Percentiles rank a stretch among this genome's conserved stretches.
Conservation (phyloP, 2,888 invertebrate species). For the Nomada flava region DNA sequence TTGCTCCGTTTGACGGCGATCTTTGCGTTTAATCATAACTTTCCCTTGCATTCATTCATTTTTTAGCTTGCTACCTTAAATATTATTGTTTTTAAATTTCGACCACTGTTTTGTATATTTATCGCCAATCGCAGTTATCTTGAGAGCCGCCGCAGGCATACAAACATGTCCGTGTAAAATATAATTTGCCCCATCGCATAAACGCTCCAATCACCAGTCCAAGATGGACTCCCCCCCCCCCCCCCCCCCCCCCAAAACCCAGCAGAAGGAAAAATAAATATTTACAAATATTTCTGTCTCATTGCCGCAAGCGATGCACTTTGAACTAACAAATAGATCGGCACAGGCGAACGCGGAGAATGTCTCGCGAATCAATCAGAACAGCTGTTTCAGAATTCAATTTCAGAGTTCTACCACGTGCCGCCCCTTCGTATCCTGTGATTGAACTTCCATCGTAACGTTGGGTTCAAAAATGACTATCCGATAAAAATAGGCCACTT, state of each 20-base stretch:
- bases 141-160: no score
- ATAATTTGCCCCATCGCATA: neutral
- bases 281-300: neutral
- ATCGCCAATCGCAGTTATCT: no score
- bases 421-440: neutral
- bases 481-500: slow-evolving; percentile 18
- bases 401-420: slow-evolving; percentile 10
- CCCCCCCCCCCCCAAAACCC: no score
- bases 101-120: no score
- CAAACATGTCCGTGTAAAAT: neutral
- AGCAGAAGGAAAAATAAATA: no score
- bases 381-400: slow-evolving; percentile 13
- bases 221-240: no score
- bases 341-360: neutral
- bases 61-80: neutral
- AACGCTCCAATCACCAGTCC: no score
- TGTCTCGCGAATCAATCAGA: neutral
- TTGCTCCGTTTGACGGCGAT: neutral
- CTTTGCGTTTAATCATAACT: neutral
- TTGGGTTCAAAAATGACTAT: slow-evolving; percentile 19
- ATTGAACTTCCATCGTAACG: neutral
- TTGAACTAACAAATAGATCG: neutral
- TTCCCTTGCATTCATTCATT: neutral
- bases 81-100: no score
- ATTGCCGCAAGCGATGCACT: neutral